Base-by-base conservation (phyloP, 2,797 vertebrate genomes). In the Triplophysa bombifrons region DNA sequence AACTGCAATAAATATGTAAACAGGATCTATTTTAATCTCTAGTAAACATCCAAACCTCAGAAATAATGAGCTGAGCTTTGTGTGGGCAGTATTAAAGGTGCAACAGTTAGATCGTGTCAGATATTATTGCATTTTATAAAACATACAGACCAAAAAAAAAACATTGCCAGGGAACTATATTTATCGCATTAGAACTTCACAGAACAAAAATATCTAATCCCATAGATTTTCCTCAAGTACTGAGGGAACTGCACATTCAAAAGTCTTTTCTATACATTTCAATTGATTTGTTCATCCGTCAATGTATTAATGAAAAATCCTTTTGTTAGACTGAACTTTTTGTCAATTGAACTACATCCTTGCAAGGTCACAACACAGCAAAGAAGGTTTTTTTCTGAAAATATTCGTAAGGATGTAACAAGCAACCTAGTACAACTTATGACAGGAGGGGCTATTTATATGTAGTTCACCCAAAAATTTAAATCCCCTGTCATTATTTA, bases 1-100 rank as follows among this genome's bases (percentile, higher is more conserved):
- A 73, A 11, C 20, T 58, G 55, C 65, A 55, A 53, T 79, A 44
- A 83, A 80, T 27, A 80, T 55, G 66, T 75, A 66, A 78, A 63
- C 51, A 71, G 67, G 41, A 63, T 41, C 66, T 80, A 60, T 74
- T 60, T 74, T 80, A 74, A 80, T 60, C 67, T 13, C 68, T 44
- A 22, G 30, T 64, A 71, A 78, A 78, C 14, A 63, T 4, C 5
- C 14, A 70, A 60, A 64, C 67, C 10, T 71, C 16, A 22, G n/a
- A 64, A 78, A 71, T 64, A 60, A 60, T 69, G 25, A 53, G 56
- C 6, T 38, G 10, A 34, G 66, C 63, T 12, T 71, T 78, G 27
- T 53, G 67, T 11, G 19, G 30, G 30, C 60, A 6, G 46, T n/a
- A 30, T 51, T 27, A 44, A 0, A 25, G 58, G 11, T 53, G n/a